Percentiles rank a stretch among this genome's conserved stretches.
These are phyloP conservation scores for Amphiprion percula DNA, from an alignment of 2,113 vertebrate species.

Conservation along the genomic window DNA sequence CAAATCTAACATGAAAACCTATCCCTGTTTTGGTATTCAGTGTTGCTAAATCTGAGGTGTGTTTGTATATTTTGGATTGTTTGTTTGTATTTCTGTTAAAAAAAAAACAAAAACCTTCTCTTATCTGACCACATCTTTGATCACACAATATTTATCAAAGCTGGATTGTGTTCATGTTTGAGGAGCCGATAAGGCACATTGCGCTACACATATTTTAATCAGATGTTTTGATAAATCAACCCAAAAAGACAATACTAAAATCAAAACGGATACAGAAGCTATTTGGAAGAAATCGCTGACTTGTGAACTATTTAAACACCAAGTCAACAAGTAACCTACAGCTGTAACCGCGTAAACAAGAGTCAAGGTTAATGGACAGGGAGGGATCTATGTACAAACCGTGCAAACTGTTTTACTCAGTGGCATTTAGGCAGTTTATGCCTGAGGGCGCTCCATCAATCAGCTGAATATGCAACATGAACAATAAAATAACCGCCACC, in stretches of 20 bases:
- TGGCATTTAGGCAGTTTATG: constrained; percentile 14
- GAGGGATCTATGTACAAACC: neutral
- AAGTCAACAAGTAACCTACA: neutral
- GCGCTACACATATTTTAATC: constrained; percentile 52
- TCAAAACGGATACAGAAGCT: too few species aligned
- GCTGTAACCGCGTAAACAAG: neutral
- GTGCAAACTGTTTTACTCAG: neutral
- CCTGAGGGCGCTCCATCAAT: neutral
- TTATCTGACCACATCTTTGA: constrained; percentile 42
- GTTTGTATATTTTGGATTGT: neutral
- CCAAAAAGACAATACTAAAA: neutral
- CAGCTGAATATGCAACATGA: neutral
- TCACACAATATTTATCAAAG: constrained; percentile 53
- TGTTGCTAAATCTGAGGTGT: neutral
- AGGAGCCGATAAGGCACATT: constrained; percentile 57
- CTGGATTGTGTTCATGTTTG: constrained; percentile 58
- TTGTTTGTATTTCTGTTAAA: too few species aligned
- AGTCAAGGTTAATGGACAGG: neutral
- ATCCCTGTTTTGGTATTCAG: neutral
- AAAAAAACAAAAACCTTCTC: too few species aligned
- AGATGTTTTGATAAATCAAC: constrained; percentile 46
- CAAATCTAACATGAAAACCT: neutral
- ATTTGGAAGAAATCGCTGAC: neutral
- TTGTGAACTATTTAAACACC: neutral
- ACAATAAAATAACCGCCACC: neutral